phyloP scores from a whole-genome alignment of 2,113 vertebrate species.

The Plotosus lineatus region DNA sequence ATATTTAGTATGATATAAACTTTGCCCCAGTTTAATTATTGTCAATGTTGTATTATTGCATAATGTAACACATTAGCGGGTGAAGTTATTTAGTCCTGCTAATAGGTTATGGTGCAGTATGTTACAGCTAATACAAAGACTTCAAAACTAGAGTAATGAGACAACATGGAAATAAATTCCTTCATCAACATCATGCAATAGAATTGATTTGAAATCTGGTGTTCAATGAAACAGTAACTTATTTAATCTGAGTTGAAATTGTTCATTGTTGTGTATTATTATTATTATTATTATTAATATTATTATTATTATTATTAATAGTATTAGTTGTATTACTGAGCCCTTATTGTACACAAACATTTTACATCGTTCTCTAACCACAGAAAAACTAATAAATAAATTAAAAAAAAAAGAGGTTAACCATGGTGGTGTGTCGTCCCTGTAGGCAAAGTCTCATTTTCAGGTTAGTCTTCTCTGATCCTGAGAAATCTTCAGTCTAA shows the following conservation, averaged over 20 bases:
- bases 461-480: not conserved
- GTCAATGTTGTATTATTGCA: no score
- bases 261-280: constrained; percentile 15
- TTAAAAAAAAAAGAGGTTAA: constrained; percentile 56
- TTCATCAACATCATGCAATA: constrained; percentile 27
- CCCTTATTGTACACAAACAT: constrained; percentile 52
- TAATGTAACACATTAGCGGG: not conserved
- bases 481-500: not conserved
- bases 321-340: constrained; percentile 15
- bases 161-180: not conserved
- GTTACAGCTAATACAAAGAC: not conserved
- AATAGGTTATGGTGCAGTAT: not conserved
- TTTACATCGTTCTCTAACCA: constrained; percentile 61
- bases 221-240: not conserved
- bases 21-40: no score
- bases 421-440: not conserved
- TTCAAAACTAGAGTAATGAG: not conserved
- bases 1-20: not conserved
- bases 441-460: not conserved
- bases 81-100: not conserved
- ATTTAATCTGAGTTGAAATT: constrained; percentile 5
- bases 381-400: constrained; percentile 58
- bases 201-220: not conserved
- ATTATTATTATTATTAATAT: constrained; percentile 36
- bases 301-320: constrained; percentile 24